phyloP scores from a whole-genome alignment of 1,140 invertebrate genomes.

The Acromyrmex heyeri region DNA sequence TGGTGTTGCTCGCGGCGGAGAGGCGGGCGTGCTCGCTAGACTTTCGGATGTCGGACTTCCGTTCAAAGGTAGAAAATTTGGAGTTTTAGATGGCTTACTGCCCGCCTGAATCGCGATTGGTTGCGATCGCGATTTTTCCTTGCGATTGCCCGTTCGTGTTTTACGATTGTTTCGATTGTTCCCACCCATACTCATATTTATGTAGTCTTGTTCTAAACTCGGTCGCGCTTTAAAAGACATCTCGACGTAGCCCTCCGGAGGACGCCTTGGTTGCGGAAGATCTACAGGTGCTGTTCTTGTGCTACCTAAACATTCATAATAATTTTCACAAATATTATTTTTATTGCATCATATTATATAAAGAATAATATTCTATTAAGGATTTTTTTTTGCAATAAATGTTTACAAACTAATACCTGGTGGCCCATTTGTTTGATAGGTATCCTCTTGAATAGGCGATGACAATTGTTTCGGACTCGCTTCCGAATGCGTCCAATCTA shows the following conservation, averaged over 20 bases:
- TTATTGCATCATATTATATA: conserved; percentile 16
- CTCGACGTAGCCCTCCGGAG: conserved; percentile 88
- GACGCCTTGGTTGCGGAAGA: conserved; percentile 84
- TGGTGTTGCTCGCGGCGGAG: conserved; percentile 86
- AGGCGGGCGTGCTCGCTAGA: conserved; percentile 84
- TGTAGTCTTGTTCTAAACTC: conserved; percentile 84
- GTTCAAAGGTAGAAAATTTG: conserved; percentile 83
- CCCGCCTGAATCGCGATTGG: conserved; percentile 88
- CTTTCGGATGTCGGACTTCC: conserved; percentile 84
- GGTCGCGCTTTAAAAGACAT: conserved; percentile 87
- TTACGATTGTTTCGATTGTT: conserved; percentile 74
- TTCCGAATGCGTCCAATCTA: conserved; percentile 80
- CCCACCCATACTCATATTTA: conserved; percentile 84
- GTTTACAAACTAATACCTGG: conserved; percentile 76
- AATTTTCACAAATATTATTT: not conserved
- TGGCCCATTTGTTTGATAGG: conserved; percentile 85
- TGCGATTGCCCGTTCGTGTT: conserved; percentile 79
- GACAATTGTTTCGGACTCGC: conserved; percentile 83
- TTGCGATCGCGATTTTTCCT: conserved; percentile 86
- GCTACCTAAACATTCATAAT: conserved; percentile 71
- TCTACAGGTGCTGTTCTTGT: conserved; percentile 84
- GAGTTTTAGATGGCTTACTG: conserved; percentile 83
- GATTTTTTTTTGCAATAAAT: not conserved
- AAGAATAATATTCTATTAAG: not conserved
- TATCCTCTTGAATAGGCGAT: conserved; percentile 84